phyloP scores from a whole-genome alignment of 2,888 invertebrate species.

The Drosophila borealis region DNA sequence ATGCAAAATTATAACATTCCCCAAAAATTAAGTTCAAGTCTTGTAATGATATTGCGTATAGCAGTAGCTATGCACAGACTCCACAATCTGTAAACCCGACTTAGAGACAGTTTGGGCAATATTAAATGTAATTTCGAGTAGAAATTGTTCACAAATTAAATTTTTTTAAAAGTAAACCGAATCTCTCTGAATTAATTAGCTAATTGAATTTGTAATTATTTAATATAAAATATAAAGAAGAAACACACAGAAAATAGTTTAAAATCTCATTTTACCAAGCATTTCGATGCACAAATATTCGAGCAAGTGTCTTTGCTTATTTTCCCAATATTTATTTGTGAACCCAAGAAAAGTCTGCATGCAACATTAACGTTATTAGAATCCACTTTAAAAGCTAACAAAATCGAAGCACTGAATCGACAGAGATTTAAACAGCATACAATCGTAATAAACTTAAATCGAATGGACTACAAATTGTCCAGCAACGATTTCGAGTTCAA shows the following conservation, averaged over 20 bases:
- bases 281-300: too few species aligned
- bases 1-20: background rate
- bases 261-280: too few species aligned
- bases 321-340: too few species aligned
- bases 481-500: background rate
- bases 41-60: background rate
- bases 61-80: conserved; percentile 3
- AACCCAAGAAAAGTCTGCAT: too few species aligned
- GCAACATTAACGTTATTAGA: background rate
- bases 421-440: conserved; percentile 3
- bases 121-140: background rate
- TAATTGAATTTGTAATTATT: background rate
- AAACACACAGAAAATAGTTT: too few species aligned
- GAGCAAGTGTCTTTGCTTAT: too few species aligned
- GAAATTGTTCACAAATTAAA: background rate
- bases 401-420: background rate
- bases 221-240: too few species aligned
- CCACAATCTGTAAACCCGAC: background rate
- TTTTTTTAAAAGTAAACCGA: background rate
- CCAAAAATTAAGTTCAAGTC: background rate
- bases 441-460: conserved; percentile 29
- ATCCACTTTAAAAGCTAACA: background rate
- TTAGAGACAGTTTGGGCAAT: background rate
- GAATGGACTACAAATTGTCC: conserved; percentile 53
- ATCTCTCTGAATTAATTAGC: background rate